Conservation (phyloP, 2,113 vertebrate species). For the Reinhardtius hippoglossoides region DNA sequence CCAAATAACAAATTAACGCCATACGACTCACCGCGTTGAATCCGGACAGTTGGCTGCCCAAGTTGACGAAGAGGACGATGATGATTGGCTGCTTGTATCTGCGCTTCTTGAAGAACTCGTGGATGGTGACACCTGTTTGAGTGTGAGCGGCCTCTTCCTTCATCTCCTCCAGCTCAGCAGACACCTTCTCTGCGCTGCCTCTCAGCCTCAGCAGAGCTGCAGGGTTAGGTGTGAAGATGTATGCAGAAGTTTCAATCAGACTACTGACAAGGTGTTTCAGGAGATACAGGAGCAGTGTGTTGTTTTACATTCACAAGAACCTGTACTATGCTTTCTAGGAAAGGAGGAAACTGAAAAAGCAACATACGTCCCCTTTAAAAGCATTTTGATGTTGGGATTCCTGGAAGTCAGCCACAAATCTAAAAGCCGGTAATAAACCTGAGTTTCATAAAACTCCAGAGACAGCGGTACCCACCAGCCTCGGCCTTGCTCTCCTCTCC, state of each 20-base stretch:
- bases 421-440: no score
- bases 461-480: slow-evolving; percentile 66
- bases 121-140: slow-evolving; percentile 70
- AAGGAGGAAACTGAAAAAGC: no score
- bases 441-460: background rate
- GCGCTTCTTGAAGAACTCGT: slow-evolving; percentile 75
- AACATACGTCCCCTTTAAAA: no score
- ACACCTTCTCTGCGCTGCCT: slow-evolving; percentile 52
- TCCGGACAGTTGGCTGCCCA: slow-evolving; percentile 76
- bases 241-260: no score
- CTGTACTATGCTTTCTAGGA: no score
- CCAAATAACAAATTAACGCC: no score
- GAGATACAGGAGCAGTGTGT: no score
- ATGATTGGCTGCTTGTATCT: slow-evolving; percentile 76
- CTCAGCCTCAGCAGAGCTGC: slow-evolving; percentile 76
- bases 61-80: slow-evolving; percentile 73
- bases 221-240: background rate
- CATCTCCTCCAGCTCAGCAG: slow-evolving; percentile 76
- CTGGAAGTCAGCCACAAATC: no score
- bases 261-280: no score
- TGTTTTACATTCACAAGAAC: no score
- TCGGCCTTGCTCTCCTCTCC: slow-evolving; percentile 77
- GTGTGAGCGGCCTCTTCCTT: slow-evolving; percentile 74
- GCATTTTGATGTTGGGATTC: no score
- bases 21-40: slow-evolving; percentile 74